phyloP scores from a whole-genome alignment of 2,113 vertebrate species.

The Rousettus leschenaultii region DNA sequence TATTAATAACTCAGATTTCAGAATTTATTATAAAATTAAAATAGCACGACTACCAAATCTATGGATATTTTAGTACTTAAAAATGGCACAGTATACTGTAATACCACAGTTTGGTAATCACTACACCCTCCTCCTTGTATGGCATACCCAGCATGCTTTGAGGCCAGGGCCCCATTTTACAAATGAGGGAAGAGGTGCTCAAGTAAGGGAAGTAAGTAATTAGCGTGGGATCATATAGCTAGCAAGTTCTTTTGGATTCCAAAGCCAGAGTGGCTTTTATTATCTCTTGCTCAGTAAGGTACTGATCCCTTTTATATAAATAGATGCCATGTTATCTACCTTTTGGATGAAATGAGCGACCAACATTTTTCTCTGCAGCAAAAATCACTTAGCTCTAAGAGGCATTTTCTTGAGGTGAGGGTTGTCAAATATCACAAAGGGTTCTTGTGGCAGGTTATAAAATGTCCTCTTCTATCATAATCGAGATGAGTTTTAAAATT shows the following conservation, averaged over 20 bases:
- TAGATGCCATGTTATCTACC: neutral
- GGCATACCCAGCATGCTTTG: neutral
- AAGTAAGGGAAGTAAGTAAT: neutral
- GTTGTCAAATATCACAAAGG: neutral
- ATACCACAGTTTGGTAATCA: neutral
- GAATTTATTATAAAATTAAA: neutral
- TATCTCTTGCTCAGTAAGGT: neutral
- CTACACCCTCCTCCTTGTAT: neutral
- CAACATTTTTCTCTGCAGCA: neutral
- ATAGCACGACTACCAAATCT: neutral
- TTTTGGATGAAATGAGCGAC: neutral
- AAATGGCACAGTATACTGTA: neutral
- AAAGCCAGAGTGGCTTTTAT: neutral
- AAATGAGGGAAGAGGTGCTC: neutral
- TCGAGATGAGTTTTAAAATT: neutral
- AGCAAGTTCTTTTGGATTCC: neutral
- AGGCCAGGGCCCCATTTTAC: neutral
- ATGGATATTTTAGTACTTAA: neutral
- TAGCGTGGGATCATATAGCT: neutral
- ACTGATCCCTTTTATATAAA: neutral
- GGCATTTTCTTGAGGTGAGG: slow-evolving; percentile 38
- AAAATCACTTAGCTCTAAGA: neutral
- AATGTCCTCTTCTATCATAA: slow-evolving; percentile 12
- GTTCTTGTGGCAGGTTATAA: slow-evolving; percentile 29
- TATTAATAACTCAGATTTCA: slow-evolving; percentile 19